Base-by-base conservation (phyloP, 37 sponge, comb jelly and placozoan species). In the Haliclona indistincta region DNA sequence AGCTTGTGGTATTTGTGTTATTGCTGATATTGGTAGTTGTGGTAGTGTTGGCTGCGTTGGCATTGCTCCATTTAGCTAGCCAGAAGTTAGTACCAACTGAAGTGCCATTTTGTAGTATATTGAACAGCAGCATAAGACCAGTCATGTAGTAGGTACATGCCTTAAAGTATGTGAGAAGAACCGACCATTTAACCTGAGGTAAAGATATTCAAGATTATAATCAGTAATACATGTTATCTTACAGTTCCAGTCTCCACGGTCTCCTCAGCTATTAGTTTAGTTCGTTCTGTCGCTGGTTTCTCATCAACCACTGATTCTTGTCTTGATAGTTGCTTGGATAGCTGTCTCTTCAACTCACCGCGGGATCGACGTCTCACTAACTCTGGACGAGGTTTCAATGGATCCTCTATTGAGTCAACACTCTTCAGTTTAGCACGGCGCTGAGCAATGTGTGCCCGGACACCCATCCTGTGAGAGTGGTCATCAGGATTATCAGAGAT, bases 31-130 rank as follows among this genome's bases (percentile, higher is more conserved):
- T n/a, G n/a, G n/a, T n/a, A n/a, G n/a, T n/a, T n/a, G n/a, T n/a
- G n/a, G n/a, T n/a, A n/a, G n/a, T n/a, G n/a, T n/a, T n/a, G n/a
- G n/a, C n/a, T n/a, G n/a, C n/a, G n/a, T n/a, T n/a, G n/a, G n/a
- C n/a, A n/a, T 81, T 86, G 79, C 91, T 90, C 97, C 97, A 97
- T 42, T 77, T 63, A 30, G 97, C 88, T 68, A 97, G 79, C 97
- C 97, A 97, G 38, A 97, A 64, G 47, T 83, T 83, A 43, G 75
- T 56, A 23, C 88, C 91, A 26, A 86, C 76, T 10, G 78, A 42
- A n/a, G 76, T 38, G 1, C 67, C 92, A 61, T 80, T 65, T 0
- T 40, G 51, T 0, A 63, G 29, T 4, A 80, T 36, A 38, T 74
- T 55, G 55, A 81, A 70, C 0, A 89, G 38, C 38, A 89, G 8